A percentile compares a stretch with the other conserved stretches of the same genome.
phyloP scores from a whole-genome alignment of 2,888 invertebrate genomes.

The Drosophila trichaetosa region DNA sequence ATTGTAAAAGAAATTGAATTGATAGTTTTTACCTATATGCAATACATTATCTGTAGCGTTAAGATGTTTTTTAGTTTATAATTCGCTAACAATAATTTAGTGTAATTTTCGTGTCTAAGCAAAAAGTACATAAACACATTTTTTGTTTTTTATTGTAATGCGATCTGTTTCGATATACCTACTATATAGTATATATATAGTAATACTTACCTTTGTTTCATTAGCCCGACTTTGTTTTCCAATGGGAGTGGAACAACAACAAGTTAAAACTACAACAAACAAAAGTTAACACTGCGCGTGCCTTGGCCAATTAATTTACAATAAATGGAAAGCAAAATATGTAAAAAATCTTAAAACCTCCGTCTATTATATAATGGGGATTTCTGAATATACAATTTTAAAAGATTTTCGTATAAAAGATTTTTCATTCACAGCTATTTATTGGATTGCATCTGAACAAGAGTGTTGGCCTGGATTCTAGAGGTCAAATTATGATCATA shows the following conservation, averaged over 20 bases:
- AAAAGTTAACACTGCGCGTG: slow-evolving; percentile 55
- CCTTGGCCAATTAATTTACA: slow-evolving; percentile 75
- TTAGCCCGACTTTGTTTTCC: slow-evolving; percentile 53
- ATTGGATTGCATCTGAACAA: neutral
- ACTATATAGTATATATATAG: neutral
- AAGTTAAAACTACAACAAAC: neutral
- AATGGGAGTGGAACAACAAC: slow-evolving; percentile 1
- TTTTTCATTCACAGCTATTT: neutral
- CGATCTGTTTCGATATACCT: slow-evolving; percentile 39
- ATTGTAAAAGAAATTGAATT: slow-evolving; percentile 45
- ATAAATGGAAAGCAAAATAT: slow-evolving; percentile 62
- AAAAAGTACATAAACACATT: slow-evolving; percentile 50
- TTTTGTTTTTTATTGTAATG: slow-evolving; percentile 52
- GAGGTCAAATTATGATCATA: neutral
- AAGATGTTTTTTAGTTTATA: slow-evolving; percentile 79
- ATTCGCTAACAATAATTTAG: slow-evolving; percentile 71
- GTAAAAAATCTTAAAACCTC: slow-evolving; percentile 20
- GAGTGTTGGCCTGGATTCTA: neutral
- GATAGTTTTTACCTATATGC: slow-evolving; percentile 51
- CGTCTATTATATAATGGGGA: neutral
- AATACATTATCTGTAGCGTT: slow-evolving; percentile 61
- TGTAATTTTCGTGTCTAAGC: slow-evolving; percentile 68
- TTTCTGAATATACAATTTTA: fast-evolving
- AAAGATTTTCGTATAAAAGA: neutral
- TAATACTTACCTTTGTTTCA: slow-evolving; percentile 31